Evolutionary conservation across 2,888 invertebrate species (phyloP).

Genomic region (Drosophila robusta): DNA sequence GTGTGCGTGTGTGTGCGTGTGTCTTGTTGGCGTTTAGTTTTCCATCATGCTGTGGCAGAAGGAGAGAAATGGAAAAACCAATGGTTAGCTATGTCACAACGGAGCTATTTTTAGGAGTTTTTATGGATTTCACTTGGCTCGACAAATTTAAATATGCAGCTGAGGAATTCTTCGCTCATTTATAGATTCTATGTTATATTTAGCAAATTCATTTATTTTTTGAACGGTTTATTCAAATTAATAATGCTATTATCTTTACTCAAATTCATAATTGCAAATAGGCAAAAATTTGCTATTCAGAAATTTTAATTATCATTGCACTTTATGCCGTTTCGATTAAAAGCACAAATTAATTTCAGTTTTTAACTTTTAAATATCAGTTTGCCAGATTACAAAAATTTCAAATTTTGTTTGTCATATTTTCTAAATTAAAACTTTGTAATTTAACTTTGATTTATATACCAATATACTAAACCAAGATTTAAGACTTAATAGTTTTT

Average conservation of each 20-base stretch:
- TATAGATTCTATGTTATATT: background rate
- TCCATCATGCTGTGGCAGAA: slow-evolving; percentile 63
- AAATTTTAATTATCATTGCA: no score
- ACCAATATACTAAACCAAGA: no score
- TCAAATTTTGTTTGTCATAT: no score
- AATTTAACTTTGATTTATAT: background rate
- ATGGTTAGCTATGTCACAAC: slow-evolving; percentile 30
- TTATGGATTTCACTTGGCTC: background rate
- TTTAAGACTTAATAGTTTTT: background rate
- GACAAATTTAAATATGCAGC: slow-evolving; percentile 4
- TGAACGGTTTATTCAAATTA: background rate
- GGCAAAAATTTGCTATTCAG: background rate
- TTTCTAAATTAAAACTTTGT: background rate
- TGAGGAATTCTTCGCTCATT: background rate
- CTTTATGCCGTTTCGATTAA: no score
- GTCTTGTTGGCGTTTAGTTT: slow-evolving; percentile 45
- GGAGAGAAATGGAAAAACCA: slow-evolving; percentile 18
- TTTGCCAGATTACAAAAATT: background rate
- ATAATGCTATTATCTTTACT: background rate
- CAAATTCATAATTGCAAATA: background rate
- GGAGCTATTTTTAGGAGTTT: slow-evolving; percentile 29
- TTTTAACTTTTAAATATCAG: no score
- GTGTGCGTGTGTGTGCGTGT: slow-evolving; percentile 12
- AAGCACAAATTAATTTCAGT: no score
- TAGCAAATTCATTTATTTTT: slow-evolving; percentile 1